Conservation (phyloP, 2,888 invertebrate species). For the Ophraella communa region DNA sequence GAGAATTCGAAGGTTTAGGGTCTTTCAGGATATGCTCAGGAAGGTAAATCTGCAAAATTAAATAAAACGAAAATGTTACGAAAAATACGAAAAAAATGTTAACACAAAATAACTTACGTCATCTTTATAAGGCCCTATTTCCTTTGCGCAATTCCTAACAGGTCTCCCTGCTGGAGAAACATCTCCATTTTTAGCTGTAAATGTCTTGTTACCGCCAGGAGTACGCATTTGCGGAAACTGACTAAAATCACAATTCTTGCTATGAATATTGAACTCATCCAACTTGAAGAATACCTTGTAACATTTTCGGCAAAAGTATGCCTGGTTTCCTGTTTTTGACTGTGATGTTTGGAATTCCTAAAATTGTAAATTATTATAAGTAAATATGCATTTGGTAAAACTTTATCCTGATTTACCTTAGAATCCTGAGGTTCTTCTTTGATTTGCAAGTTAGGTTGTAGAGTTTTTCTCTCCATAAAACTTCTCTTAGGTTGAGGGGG, state of each 20-base stretch:
- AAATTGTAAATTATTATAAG: neutral
- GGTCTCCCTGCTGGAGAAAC: conserved; percentile 52
- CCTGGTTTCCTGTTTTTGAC: conserved; percentile 52
- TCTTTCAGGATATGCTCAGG: conserved; percentile 37
- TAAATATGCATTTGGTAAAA: too few species aligned
- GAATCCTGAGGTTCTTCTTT: conserved; percentile 45
- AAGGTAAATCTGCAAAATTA: conserved; percentile 25
- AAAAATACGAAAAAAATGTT: too few species aligned
- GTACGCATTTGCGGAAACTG: conserved; percentile 40
- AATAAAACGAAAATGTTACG: too few species aligned
- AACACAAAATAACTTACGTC: conserved; percentile 38
- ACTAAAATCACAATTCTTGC: conserved; percentile 51
- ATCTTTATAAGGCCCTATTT: conserved; percentile 54
- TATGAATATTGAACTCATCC: conserved; percentile 58
- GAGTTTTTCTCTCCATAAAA: conserved; percentile 27
- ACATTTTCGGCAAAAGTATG: conserved; percentile 59
- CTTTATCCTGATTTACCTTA: too few species aligned
- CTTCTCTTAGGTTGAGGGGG: conserved; percentile 9
- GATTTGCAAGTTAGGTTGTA: conserved; percentile 46
- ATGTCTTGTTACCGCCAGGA: neutral
- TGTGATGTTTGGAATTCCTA: conserved; percentile 42
- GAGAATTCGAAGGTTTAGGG: conserved; percentile 28
- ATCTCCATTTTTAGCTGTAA: conserved; percentile 37
- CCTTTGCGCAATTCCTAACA: conserved; percentile 54
- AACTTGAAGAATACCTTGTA: conserved; percentile 58